Evolutionary conservation across 2,888 invertebrate species (phyloP).

Genomic region (Dryobota labecula): DNA sequence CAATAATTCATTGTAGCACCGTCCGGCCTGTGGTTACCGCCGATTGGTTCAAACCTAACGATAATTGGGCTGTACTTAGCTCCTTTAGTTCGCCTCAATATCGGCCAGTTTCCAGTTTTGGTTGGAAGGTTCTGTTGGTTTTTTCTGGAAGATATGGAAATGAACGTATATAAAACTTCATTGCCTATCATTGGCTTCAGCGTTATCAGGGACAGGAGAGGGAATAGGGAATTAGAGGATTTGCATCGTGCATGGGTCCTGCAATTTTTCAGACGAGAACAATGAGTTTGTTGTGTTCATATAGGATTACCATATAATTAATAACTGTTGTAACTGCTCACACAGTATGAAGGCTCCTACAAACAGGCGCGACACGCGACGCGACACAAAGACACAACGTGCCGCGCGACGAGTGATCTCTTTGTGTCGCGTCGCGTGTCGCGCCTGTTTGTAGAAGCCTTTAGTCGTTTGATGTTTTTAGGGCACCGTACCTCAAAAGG

Average conservation of each 20-base stretch:
- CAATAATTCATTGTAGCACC: slow-evolving; percentile 67
- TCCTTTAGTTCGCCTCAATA: slow-evolving; percentile 33
- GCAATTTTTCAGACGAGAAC: not conserved
- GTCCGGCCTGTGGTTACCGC: slow-evolving; percentile 61
- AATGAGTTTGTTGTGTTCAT: not conserved
- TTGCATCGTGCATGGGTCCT: not conserved
- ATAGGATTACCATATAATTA: not conserved
- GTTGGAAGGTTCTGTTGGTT: not conserved
- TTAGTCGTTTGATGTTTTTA: no score
- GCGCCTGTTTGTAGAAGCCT: no score
- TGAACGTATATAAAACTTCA: not conserved
- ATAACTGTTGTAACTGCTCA: not conserved
- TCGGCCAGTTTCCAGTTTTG: slow-evolving; percentile 1
- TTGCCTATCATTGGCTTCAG: not conserved
- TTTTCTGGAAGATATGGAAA: not conserved
- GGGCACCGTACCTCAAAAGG: no score
- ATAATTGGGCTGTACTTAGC: slow-evolving; percentile 59
- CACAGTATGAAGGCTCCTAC: no score
- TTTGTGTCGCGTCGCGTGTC: no score
- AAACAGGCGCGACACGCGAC: no score
- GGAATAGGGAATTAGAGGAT: not conserved
- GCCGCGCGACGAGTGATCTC: no score
- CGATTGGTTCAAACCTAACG: slow-evolving; percentile 60
- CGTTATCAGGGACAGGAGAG: not conserved
- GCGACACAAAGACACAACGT: no score